Conservation (phyloP, 2,888 invertebrate species). For the Drosophila mercatorum region DNA sequence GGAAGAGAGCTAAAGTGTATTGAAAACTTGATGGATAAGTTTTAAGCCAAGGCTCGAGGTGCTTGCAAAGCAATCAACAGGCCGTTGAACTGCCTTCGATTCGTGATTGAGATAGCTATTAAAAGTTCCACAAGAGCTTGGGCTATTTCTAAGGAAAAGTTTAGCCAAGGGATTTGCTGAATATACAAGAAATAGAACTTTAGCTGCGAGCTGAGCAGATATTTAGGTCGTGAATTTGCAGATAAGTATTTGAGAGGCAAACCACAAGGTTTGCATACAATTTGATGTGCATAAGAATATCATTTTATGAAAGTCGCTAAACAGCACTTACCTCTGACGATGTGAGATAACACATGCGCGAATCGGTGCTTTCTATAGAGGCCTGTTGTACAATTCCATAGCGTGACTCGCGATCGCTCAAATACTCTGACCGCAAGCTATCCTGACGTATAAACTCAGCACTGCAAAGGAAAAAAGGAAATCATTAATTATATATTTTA, state of each 20-base stretch:
- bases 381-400: constrained; percentile 97
- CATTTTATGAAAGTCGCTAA: background rate
- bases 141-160: background rate
- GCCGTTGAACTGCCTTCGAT: constrained; percentile 12
- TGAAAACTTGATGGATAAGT: constrained; percentile 34
- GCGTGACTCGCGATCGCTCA: constrained; percentile 94
- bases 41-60: constrained; percentile 15
- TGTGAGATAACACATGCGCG: constrained; percentile 95
- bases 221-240: no score
- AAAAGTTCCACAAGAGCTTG: background rate
- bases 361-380: constrained; percentile 97
- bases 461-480: constrained; percentile 86
- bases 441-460: constrained; percentile 95
- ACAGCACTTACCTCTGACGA: constrained; percentile 94
- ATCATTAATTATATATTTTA: background rate
- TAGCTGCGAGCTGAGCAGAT: background rate
- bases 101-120: background rate
- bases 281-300: background rate
- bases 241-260: no score
- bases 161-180: constrained; percentile 2
- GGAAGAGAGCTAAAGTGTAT: background rate
- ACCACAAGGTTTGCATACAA: no score
- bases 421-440: constrained; percentile 94
- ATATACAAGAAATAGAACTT: background rate
- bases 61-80: constrained; percentile 27